Conservation (phyloP, 2,797 vertebrate species). For the Ctenosaura bakeri region DNA sequence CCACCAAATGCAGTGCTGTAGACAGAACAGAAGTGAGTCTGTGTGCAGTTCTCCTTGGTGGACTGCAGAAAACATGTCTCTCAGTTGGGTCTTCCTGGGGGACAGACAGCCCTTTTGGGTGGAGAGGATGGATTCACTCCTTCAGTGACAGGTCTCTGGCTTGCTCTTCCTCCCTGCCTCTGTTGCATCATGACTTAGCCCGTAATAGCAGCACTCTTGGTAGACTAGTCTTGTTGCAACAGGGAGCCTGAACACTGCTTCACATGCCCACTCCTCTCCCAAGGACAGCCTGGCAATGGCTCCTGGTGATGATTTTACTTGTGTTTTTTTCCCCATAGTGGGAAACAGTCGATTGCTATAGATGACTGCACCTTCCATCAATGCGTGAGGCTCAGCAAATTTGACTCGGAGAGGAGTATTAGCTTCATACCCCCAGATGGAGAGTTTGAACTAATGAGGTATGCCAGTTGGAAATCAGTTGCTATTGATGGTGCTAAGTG, state of each 20-base stretch:
- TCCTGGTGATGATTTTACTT: constrained; percentile 27
- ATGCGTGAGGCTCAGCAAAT: constrained; percentile 93
- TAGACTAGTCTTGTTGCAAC: constrained; percentile 54
- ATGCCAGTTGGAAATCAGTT: constrained; percentile 19
- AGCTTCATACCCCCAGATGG: constrained; percentile 99
- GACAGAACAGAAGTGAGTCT: constrained; percentile 32
- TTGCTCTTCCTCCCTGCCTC: constrained; percentile 44
- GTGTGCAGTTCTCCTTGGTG: constrained; percentile 24
- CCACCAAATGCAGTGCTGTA: not conserved
- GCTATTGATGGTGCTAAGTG: not conserved
- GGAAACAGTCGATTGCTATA: constrained; percentile 93
- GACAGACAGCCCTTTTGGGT: not conserved
- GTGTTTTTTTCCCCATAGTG: constrained; percentile 78
- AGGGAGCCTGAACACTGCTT: constrained; percentile 25
- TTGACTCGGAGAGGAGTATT: constrained; percentile 99
- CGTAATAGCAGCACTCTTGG: constrained; percentile 29
- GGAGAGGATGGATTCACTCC: constrained; percentile 35
- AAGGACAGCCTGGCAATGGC: not conserved
- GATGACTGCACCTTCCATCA: constrained; percentile 88
- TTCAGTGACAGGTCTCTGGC: constrained; percentile 50
- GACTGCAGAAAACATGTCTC: constrained; percentile 2
- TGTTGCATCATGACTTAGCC: constrained; percentile 49
- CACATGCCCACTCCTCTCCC: constrained; percentile 11
- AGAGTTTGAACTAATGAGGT: constrained; percentile 99
- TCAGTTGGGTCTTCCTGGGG: constrained; percentile 33